Percentiles rank a stretch among this genome's conserved stretches.
Evolutionary conservation across 1,140 invertebrate genomes (phyloP).

Genomic region (Hormaphis cornu): DNA sequence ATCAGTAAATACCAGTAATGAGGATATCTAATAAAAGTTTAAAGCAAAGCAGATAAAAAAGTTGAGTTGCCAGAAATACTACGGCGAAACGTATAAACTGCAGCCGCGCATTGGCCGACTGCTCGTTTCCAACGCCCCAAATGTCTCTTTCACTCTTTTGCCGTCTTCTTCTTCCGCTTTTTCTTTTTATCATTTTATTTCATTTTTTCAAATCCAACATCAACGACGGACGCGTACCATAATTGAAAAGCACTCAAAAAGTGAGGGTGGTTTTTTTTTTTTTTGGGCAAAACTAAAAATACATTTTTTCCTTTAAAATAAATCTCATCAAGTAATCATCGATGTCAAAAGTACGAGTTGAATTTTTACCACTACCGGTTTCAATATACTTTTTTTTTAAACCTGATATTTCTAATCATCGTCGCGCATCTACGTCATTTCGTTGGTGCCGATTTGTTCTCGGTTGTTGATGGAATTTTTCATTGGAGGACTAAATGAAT

Average conservation of each 20-base stretch:
- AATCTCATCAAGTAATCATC: constrained; percentile 7
- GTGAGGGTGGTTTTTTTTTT: constrained; percentile 11
- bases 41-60: constrained; percentile 34
- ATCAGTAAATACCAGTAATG: constrained; percentile 38
- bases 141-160: constrained; percentile 23
- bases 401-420: too few relatives aligned
- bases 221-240: constrained; percentile 10
- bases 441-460: too few relatives aligned
- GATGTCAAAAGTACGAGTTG: background rate
- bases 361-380: background rate
- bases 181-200: constrained; percentile 15
- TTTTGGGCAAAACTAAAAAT: background rate
- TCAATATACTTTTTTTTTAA: too few relatives aligned
- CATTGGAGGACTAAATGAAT: too few relatives aligned
- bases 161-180: background rate
- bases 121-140: constrained; percentile 21
- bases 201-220: constrained; percentile 24
- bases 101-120: constrained; percentile 22
- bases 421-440: too few relatives aligned
- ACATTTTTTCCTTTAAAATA: constrained; percentile 21
- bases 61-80: constrained; percentile 30
- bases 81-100: constrained; percentile 29
- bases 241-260: constrained; percentile 29
- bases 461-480: too few relatives aligned
- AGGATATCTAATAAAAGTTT: constrained; percentile 39